These are phyloP conservation scores for Mnemiopsis leidyi DNA, from an alignment of 37 sponge, comb jelly and placozoan genomes.

Conservation along the genomic window DNA sequence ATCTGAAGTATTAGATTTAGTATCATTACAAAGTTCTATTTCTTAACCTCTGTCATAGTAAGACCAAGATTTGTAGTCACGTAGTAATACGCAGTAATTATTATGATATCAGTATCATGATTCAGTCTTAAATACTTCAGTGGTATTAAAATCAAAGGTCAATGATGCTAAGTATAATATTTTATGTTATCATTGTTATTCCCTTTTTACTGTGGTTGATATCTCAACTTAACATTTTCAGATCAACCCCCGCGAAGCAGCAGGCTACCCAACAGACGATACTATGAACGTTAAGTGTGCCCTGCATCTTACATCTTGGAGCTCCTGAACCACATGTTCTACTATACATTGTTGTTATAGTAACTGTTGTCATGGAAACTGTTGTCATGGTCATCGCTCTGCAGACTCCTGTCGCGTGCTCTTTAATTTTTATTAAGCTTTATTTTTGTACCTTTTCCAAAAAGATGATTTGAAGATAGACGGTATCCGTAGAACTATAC, in stretches of 20 bases:
- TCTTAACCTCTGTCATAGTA: too few relatives aligned
- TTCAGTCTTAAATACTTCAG: too few relatives aligned
- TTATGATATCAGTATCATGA: too few relatives aligned
- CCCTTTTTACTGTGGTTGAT: too few relatives aligned
- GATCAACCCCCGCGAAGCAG: not conserved
- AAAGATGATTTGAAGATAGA: not conserved
- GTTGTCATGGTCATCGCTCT: not conserved
- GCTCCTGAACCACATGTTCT: not conserved
- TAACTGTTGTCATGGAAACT: not conserved
- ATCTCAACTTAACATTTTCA: too few relatives aligned
- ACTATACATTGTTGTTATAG: not conserved
- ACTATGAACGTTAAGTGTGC: slow-evolving; percentile 20
- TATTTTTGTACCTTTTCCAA: slow-evolving; percentile 53
- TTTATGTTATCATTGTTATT: too few relatives aligned
- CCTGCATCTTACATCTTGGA: not conserved
- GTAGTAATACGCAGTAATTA: too few relatives aligned
- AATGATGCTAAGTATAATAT: too few relatives aligned
- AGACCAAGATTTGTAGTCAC: too few relatives aligned
- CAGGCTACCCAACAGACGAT: slow-evolving; percentile 45
- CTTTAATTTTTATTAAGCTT: slow-evolving; percentile 15
- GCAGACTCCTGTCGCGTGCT: not conserved
- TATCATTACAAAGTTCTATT: too few relatives aligned
- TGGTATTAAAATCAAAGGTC: too few relatives aligned
- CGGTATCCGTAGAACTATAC: not conserved
- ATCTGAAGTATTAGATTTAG: too few relatives aligned